Evolutionary conservation across 2,113 vertebrate genomes (phyloP).

Genomic region (Casuarius casuarius): DNA sequence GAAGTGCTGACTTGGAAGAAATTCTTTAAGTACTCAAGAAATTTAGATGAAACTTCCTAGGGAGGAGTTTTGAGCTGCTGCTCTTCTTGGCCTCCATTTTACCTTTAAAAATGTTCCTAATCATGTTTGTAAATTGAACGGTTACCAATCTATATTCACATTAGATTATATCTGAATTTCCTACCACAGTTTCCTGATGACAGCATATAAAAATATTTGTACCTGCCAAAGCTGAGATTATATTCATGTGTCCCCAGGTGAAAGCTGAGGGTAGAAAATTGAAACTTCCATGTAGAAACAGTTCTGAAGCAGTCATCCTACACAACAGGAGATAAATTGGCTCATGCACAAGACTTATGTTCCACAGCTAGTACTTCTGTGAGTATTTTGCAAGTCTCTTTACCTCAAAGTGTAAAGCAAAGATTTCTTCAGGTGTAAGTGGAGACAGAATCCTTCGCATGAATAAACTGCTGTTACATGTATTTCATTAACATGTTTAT

Average conservation of each 20-base stretch:
- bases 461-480: neutral
- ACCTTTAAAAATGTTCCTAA: neutral
- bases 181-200: neutral
- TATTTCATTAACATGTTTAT: neutral
- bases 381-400: neutral
- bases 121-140: neutral
- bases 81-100: neutral
- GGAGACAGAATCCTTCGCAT: neutral
- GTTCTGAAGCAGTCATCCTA: neutral
- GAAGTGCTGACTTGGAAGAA: neutral
- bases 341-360: neutral
- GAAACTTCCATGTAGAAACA: neutral
- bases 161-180: neutral
- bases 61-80: neutral
- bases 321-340: neutral
- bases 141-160: neutral
- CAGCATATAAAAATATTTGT: neutral
- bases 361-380: neutral
- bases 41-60: neutral
- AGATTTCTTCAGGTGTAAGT: neutral
- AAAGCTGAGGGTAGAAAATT: neutral
- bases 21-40: neutral
- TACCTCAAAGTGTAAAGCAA: neutral
- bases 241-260: neutral
- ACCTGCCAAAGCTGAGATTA: neutral